Evolutionary conservation across 2,113 vertebrate genomes (phyloP), one percentile per base, ranked within the genome.

Genomic region (Cynopterus brachyotis): DNA sequence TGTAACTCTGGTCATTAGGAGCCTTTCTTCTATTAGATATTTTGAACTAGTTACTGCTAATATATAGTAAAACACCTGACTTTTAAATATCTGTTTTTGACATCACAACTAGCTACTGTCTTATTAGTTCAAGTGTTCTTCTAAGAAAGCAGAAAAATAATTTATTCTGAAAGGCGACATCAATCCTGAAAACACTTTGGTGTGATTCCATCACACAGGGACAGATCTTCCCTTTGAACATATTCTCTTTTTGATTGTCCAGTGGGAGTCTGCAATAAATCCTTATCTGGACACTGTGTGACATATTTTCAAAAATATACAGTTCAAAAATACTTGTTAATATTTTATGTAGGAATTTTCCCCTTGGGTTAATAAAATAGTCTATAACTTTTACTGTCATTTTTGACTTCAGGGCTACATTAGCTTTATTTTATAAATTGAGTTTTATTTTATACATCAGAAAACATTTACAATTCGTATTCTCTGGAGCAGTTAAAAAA

Each of bases 401-500:
- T 91, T 72, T 80, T 81, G 13, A 45, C n/a, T 59, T 82, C 4
- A n/a, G 26, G 35, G 32, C 10, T 85, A 75, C 60, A 9, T 86
- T 57, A 75, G 5, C 17, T 89, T 81, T 86, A 53, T 67, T 89
- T 92, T 86, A 92, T 35, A 76, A 80, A 55, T 57, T 66, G 17
- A 80, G 70, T 81, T 89, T 89, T 91, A 82, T 81, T 88, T 93
- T 35, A 82, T 79, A 91, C 66, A 87, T 70, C 26, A 83, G 37
- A 91, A 81, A 80, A 5, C 3, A 37, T 89, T 75, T 75, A 60
- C 2, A 60, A 3, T 89, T 92, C 80, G 13, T 73, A 59, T 40
- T 86, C 12, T 83, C 28, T 83, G n/a, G 28, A 67, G 22, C 8
- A 45, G 28, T 78, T 67, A 40, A 47, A 81, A 67, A 87, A 9